A percentile compares a stretch with the other conserved stretches of the same genome.
These are phyloP conservation scores for Cacajao melanocephalus DNA, from an alignment of 2,797 vertebrate genomes.

Conservation along the genomic window DNA sequence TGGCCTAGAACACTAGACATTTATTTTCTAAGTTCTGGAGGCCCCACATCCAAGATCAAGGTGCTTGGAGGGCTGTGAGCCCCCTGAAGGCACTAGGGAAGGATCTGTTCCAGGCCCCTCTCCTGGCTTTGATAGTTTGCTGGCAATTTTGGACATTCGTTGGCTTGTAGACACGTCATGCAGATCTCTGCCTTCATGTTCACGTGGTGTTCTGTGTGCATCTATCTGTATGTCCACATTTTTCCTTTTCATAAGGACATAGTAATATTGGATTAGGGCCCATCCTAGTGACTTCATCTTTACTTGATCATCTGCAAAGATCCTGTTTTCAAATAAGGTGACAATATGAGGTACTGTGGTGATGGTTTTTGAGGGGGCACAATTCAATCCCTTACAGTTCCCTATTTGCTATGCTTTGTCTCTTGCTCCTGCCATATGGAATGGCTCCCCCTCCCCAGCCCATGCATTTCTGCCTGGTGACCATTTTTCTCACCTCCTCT, in stretches of 20 bases:
- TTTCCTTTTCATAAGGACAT: not conserved
- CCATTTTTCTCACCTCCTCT: not conserved
- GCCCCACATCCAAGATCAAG: not conserved
- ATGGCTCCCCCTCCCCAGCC: no score
- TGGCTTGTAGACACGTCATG: not conserved
- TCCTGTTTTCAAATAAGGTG: not conserved
- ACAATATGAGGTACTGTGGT: not conserved
- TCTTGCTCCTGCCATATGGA: not conserved
- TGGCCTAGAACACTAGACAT: not conserved
- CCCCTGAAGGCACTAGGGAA: not conserved
- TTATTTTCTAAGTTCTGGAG: not conserved
- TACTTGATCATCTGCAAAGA: not conserved
- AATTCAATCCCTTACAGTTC: not conserved
- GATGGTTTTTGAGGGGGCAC: not conserved
- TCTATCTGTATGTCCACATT: not conserved
- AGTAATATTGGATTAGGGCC: not conserved
- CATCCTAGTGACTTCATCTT: not conserved
- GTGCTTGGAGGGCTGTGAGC: not conserved
- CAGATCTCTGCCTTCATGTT: not conserved
- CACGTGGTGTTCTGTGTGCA: not conserved
- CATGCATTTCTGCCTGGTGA: not conserved
- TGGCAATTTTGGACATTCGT: not conserved
- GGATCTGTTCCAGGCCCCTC: not conserved
- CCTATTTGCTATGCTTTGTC: not conserved
- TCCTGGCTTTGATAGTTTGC: not conserved